These are phyloP conservation scores for Troides aeacus DNA, from an alignment of 2,888 invertebrate species.

Conservation along the genomic window DNA sequence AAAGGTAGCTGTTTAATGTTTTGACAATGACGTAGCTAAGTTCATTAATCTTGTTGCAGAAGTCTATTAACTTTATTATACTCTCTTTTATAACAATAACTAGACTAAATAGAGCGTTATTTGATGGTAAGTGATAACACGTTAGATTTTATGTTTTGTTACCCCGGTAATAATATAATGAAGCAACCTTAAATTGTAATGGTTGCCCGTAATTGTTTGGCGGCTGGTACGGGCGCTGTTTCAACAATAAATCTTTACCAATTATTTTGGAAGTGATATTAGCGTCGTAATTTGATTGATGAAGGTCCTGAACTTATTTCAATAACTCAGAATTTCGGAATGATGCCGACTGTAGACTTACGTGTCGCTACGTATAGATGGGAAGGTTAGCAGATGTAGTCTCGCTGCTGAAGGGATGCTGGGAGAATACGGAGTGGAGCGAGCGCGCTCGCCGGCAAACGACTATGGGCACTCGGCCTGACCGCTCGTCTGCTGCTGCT, in stretches of 20 bases:
- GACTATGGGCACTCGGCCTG: constrained; percentile 7
- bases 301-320: not conserved
- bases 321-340: not conserved
- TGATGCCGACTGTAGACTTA: not conserved
- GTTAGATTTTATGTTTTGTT: too few relatives aligned
- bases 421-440: not conserved
- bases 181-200: too few relatives aligned
- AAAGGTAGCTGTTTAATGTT: too few relatives aligned
- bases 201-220: too few relatives aligned
- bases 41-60: too few relatives aligned
- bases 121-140: too few relatives aligned
- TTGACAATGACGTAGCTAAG: too few relatives aligned
- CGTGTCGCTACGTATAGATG: not conserved
- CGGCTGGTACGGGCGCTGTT: too few relatives aligned
- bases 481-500: constrained; percentile 6
- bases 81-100: too few relatives aligned
- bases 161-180: too few relatives aligned
- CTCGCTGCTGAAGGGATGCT: not conserved
- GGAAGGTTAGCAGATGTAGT: not conserved
- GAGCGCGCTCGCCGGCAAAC: constrained; percentile 17
- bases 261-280: not conserved
- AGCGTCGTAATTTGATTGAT: not conserved
- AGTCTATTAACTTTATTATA: too few relatives aligned
- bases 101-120: too few relatives aligned
- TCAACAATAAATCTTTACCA: not conserved